Percentiles rank a stretch among this genome's conserved stretches.
Evolutionary conservation across 2,113 vertebrate genomes (phyloP).

Genomic region (Falcunculus frontatus): DNA sequence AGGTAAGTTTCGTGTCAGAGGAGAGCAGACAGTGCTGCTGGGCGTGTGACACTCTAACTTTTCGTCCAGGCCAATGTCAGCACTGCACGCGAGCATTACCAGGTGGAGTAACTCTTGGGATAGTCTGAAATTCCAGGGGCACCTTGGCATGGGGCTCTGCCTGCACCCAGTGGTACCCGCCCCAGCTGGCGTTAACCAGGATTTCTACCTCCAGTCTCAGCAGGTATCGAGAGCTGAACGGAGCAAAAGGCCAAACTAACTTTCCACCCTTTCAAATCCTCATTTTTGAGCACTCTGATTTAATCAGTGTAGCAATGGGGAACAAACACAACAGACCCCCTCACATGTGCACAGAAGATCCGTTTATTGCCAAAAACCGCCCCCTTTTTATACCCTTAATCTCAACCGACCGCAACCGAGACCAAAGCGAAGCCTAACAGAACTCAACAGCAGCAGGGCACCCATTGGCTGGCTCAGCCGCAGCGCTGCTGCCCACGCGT

Average conservation of each 20-base stretch:
- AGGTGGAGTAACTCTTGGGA: neutral
- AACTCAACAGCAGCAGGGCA: too few species aligned
- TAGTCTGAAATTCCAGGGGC: neutral
- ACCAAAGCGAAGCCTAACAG: too few species aligned
- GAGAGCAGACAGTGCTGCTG: neutral
- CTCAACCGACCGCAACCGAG: too few species aligned
- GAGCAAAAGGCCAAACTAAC: neutral
- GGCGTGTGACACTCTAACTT: neutral
- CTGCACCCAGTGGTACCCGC: neutral
- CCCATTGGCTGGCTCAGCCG: too few species aligned
- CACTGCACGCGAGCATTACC: accelerated
- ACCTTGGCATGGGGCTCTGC: accelerated
- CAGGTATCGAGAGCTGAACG: neutral
- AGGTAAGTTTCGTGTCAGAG: neutral
- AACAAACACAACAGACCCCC: too few species aligned
- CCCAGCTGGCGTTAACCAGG: neutral
- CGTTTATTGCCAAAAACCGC: too few species aligned
- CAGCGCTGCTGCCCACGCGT: too few species aligned
- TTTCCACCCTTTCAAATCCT: neutral
- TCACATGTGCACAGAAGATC: too few species aligned
- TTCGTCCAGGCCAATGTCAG: neutral
- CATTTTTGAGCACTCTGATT: neutral
- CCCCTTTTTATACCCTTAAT: too few species aligned
- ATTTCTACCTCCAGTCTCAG: neutral
- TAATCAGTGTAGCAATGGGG: neutral